Conservation (phyloP, 1,140 invertebrate species). For the Lysiphlebus fabarum region DNA sequence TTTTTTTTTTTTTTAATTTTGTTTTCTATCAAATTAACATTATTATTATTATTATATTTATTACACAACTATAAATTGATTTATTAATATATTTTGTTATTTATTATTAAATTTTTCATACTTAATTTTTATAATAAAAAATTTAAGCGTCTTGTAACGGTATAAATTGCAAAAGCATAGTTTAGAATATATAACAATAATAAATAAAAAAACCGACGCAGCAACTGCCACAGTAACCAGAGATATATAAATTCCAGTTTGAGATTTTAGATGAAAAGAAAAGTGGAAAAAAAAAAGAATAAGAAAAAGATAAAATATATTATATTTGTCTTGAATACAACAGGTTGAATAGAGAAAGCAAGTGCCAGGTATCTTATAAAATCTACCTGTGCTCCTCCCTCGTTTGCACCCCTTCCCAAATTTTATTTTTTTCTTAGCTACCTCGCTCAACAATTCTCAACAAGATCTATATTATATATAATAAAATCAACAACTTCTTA, state of each 20-base stretch:
- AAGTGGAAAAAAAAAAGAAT: slow-evolving; percentile 17
- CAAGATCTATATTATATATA: too few relatives aligned
- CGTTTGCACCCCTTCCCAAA: too few relatives aligned
- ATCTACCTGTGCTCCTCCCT: too few relatives aligned
- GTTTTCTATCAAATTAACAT: neutral
- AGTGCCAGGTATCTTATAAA: too few relatives aligned
- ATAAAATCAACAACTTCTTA: neutral
- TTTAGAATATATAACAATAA: neutral
- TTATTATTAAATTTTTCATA: neutral
- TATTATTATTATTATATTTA: neutral
- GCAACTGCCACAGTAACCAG: neutral
- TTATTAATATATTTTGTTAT: neutral
- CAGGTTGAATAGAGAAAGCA: too few relatives aligned
- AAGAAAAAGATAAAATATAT: neutral
- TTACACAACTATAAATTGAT: neutral
- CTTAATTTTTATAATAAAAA: neutral
- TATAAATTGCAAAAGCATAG: slow-evolving; percentile 5
- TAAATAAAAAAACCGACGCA: neutral
- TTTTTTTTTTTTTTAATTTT: neutral
- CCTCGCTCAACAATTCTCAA: too few relatives aligned
- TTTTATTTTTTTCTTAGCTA: too few relatives aligned
- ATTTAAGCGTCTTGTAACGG: slow-evolving; percentile 23
- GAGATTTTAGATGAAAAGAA: too few relatives aligned
- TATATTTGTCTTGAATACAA: too few relatives aligned
- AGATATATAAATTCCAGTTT: neutral